A percentile compares a stretch with the other conserved stretches of the same genome.
phyloP scores from a whole-genome alignment of 2,797 vertebrate genomes.

The Chrosomus eos region DNA sequence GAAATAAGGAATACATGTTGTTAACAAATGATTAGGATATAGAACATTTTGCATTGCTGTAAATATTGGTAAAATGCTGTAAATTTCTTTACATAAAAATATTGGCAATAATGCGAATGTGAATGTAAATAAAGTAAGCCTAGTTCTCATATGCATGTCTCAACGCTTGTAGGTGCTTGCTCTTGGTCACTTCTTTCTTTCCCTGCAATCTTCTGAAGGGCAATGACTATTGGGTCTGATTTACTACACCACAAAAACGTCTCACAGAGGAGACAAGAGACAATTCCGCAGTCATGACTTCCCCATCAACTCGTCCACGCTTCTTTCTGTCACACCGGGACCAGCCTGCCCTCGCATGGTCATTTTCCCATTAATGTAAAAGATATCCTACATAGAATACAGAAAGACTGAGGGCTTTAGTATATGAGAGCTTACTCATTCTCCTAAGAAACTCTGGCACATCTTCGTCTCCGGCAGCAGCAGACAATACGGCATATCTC shows the following conservation, averaged over 20 bases:
- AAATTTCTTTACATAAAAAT: not conserved
- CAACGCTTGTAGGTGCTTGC: not conserved
- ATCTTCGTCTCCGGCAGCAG: constrained; percentile 45
- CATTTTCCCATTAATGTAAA: constrained; percentile 51
- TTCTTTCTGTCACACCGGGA: constrained; percentile 21
- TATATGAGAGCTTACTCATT: constrained; percentile 50
- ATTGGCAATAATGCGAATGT: not conserved
- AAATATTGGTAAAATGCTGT: not conserved
- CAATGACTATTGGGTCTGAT: not conserved
- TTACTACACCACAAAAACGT: constrained; percentile 1
- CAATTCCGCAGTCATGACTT: constrained; percentile 26
- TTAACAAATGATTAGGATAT: too few relatives aligned
- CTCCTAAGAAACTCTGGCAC: constrained; percentile 47
- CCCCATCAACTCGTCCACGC: constrained; percentile 13
- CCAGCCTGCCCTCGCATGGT: constrained; percentile 26
- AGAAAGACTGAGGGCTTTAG: constrained; percentile 27
- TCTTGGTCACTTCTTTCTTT: not conserved
- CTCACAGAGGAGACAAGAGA: not conserved
- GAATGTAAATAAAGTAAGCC: not conserved
- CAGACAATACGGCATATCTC: constrained; percentile 51
- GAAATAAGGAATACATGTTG: too few relatives aligned
- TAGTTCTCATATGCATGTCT: not conserved
- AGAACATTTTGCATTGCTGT: too few relatives aligned
- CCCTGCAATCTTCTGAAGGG: not conserved
- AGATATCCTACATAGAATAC: constrained; percentile 45